Percentiles rank a stretch among this genome's conserved stretches.
phyloP scores from a whole-genome alignment of 2,797 vertebrate species.

The Brachymystax lenok region DNA sequence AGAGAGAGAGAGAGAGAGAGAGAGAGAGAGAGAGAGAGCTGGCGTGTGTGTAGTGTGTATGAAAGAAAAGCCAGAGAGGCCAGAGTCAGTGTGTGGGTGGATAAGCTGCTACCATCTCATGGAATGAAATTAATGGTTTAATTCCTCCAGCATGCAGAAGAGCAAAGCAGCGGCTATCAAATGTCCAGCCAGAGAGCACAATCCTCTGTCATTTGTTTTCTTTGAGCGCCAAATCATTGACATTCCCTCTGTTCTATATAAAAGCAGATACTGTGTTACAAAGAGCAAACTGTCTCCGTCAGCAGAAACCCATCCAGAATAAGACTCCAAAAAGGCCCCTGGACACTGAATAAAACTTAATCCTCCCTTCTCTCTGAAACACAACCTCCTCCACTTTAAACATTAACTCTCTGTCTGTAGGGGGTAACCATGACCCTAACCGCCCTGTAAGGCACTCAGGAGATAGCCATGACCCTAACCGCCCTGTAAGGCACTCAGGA shows the following conservation, averaged over 20 bases:
- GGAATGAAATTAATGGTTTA: background rate
- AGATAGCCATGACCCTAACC: background rate
- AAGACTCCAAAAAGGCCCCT: slow-evolving; percentile 32
- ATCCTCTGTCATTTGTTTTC: slow-evolving; percentile 45
- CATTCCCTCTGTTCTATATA: slow-evolving; percentile 31
- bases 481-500: too few relatives aligned
- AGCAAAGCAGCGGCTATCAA: slow-evolving; percentile 2
- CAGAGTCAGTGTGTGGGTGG: background rate
- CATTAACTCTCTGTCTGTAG: background rate
- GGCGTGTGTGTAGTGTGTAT: too few relatives aligned
- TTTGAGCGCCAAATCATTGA: slow-evolving; percentile 25
- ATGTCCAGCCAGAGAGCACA: slow-evolving; percentile 31
- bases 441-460: background rate
- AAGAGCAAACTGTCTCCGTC: background rate
- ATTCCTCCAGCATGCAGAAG: background rate
- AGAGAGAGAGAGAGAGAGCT: too few relatives aligned
- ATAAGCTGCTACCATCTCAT: background rate
- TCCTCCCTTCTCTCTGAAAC: slow-evolving; percentile 4
- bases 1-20: too few relatives aligned
- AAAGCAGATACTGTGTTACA: background rate
- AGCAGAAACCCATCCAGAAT: slow-evolving; percentile 28
- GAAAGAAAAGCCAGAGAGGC: too few relatives aligned
- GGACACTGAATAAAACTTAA: slow-evolving; percentile 24
- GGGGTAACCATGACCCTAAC: background rate
- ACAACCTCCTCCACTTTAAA: background rate